A percentile compares a stretch with the other conserved stretches of the same genome.
Evolutionary conservation across 2,113 vertebrate genomes (phyloP).

Genomic region (Coturnix japonica): DNA sequence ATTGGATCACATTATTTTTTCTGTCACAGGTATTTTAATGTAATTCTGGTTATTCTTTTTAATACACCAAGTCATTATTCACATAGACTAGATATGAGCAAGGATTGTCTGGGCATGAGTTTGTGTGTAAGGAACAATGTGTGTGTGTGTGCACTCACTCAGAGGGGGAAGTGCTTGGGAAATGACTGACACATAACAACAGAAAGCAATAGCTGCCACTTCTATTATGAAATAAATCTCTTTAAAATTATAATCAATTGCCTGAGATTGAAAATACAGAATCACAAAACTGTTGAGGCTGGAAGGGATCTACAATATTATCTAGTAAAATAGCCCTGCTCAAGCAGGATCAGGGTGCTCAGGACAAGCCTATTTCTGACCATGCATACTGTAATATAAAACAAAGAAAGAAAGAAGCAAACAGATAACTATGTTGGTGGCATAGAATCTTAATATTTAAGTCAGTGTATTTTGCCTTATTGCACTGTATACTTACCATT

Average conservation of each 20-base stretch:
- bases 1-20: background rate
- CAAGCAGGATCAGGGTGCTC: background rate
- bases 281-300: background rate
- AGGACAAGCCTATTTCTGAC: background rate
- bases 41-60: background rate
- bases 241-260: background rate
- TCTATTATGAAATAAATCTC: background rate
- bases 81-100: background rate
- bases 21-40: background rate
- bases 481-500: background rate
- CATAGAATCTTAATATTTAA: background rate
- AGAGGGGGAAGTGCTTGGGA: background rate
- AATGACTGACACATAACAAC: background rate
- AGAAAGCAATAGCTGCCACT: background rate
- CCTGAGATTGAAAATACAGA: background rate
- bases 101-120: background rate
- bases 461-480: background rate
- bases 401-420: background rate
- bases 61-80: background rate
- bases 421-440: background rate
- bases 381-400: background rate
- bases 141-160: background rate
- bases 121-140: background rate
- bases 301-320: background rate
- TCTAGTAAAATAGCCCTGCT: background rate